phyloP scores from a whole-genome alignment of 2,888 invertebrate genomes.

The Heliconius cydno region DNA sequence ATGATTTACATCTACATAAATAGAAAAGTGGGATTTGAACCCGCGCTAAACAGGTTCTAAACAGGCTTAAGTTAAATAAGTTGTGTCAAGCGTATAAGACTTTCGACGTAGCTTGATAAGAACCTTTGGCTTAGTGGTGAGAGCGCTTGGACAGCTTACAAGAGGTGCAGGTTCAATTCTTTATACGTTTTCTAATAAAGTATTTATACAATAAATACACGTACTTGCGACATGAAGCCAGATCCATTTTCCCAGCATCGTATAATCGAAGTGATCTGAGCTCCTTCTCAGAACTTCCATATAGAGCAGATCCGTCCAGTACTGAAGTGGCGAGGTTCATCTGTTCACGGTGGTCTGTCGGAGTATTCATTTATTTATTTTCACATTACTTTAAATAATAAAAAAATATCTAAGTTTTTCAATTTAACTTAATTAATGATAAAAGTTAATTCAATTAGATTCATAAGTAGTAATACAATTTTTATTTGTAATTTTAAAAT shows the following conservation, averaged over 20 bases:
- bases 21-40: no score
- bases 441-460: neutral
- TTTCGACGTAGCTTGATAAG: no score
- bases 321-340: slow-evolving; percentile 93
- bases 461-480: neutral
- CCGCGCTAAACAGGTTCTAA: no score
- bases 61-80: no score
- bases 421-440: no score
- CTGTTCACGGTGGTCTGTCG: slow-evolving; percentile 88
- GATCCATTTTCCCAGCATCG: slow-evolving; percentile 87
- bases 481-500: no score
- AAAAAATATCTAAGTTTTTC: no score
- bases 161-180: no score
- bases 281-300: slow-evolving; percentile 89
- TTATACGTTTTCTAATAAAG: neutral
- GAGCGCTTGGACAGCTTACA: no score
- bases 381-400: neutral
- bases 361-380: neutral
- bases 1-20: no score
- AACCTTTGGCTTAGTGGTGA: no score
- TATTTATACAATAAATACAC: slow-evolving; percentile 45
- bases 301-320: slow-evolving; percentile 92
- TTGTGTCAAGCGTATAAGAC: no score
- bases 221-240: slow-evolving; percentile 86
- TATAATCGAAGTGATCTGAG: slow-evolving; percentile 87